Conservation (phyloP, 2,888 invertebrate genomes). For the Epinotia nisella region DNA sequence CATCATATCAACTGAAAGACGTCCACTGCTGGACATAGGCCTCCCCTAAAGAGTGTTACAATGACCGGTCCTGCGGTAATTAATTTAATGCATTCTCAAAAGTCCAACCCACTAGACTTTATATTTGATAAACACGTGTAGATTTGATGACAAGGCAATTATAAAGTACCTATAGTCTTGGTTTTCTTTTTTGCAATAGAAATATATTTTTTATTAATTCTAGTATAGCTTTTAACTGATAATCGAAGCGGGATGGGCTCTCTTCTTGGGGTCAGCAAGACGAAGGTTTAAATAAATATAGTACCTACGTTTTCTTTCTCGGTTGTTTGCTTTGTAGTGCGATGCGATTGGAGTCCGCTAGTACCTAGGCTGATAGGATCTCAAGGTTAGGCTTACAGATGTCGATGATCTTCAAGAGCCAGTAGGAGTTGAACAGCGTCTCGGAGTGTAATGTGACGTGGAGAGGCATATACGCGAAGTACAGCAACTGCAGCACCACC, state of each 20-base stretch:
- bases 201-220: no score
- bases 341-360: not conserved
- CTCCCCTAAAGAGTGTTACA: no score
- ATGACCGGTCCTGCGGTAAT: no score
- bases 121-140: not conserved
- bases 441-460: slow-evolving; percentile 49
- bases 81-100: not conserved
- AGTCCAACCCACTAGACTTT: not conserved
- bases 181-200: no score
- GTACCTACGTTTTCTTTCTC: not conserved
- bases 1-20: no score
- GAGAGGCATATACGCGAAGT: slow-evolving; percentile 63
- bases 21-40: no score
- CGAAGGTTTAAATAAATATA: not conserved
- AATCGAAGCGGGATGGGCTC: not conserved
- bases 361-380: not conserved
- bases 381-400: slow-evolving; percentile 58
- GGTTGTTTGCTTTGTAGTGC: not conserved
- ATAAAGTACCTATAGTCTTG: not conserved
- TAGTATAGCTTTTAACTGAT: no score
- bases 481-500: slow-evolving; percentile 63
- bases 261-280: not conserved
- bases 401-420: slow-evolving; percentile 65
- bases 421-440: slow-evolving; percentile 54
- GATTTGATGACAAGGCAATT: not conserved